Evolutionary conservation across 37 sponge, comb jelly and placozoan species (phyloP), one percentile per base, ranked within the genome.

Genomic region (Lycopodina hypogea): DNA sequence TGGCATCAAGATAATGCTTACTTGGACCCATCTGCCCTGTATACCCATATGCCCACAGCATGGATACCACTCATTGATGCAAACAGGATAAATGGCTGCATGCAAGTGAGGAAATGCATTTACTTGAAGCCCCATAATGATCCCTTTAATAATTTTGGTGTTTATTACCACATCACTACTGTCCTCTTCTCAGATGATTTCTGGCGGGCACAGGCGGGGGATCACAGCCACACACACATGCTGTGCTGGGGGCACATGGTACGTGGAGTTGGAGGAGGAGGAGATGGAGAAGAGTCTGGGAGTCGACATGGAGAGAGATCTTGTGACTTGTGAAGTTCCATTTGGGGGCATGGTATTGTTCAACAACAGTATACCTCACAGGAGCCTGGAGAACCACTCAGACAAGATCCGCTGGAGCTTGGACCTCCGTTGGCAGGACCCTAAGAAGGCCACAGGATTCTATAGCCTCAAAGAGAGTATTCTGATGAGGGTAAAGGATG

Each of bases 1-100:
- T 94, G 95, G 95, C 95, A 94, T 74, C 96, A 95, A 56, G 96
- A 95, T 87, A 89, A 85, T 73, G 92, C 87, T 56, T 95, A 95
- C 83, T 53, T 95, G 77, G 89, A 89, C 48, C 72, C 59, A 0
- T 57, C 75, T 0, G 69, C 79, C 23, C 74, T 80, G 0, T 14
- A 75, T 51, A 83, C 84, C 23, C 82, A 86, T 41, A 82, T 82
- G 52, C 80, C 84, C 37, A 95, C 96, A 15, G 92, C 92, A 19
- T 95, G 96, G 96, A 86, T 95, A 22, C 96, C 96, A n/a, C 80
- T 94, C 58, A 65, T 94, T 48, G 95, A 94, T 75, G 80, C 95
- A 26, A 94, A 80, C 38, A 42, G 39, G 52, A 67, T 60, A 56
- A 94, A 84, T 75, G 95, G 95, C 32, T 94, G 95, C 79, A 82